Base-by-base conservation (phyloP, 2,888 invertebrate genomes). In the Balanococcus diminutus region DNA sequence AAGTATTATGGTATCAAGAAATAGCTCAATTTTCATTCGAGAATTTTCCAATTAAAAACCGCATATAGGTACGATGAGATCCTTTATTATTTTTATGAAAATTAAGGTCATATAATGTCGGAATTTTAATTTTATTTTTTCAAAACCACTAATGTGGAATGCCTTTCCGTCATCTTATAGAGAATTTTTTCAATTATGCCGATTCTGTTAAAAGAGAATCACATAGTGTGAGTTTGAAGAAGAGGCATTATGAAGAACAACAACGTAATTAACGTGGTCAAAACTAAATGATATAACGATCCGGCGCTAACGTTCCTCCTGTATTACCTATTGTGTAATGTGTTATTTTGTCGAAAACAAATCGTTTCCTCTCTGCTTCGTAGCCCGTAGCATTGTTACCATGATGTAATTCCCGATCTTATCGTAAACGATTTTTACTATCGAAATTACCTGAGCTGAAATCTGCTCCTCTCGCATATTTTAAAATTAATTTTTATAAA, bases 211-310 rank as follows among this genome's bases (percentile, higher is more conserved):
- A n/a, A n/a, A 79, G 75, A 36, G 36, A 79, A 32, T 79, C 28
- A n/a, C n/a, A 79, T 72, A 32, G 72, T 72, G 67, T n/a, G 75
- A 79, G 75, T 79, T 72, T 79, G 22, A 36, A 36, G 75, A 79
- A 79, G n/a, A n/a, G 36, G 75, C 75, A 79, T 79, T 79, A 79
- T 79, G 75, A 79, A 79, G 75, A 79, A 79, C 36, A 79, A 79
- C 75, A 79, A 36, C 75, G n/a, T 79, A 79, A 79, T 79, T 79
- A 79, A 79, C 75, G 75, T 79, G 75, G 75, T 79, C 75, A 79
- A 79, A 79, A 79, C 75, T 79, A 79, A 79, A 79, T 79, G 75
- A 36, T 79, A 79, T 79, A 79, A 79, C 75, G 75, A 79, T 79
- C 75, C 36, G 75, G 75, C 75, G 75, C 75, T 79, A 79, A 79